Evolutionary conservation across 2,113 vertebrate species (phyloP), one percentile per base, ranked within the genome.

Genomic region (Urocitellus parryii): DNA sequence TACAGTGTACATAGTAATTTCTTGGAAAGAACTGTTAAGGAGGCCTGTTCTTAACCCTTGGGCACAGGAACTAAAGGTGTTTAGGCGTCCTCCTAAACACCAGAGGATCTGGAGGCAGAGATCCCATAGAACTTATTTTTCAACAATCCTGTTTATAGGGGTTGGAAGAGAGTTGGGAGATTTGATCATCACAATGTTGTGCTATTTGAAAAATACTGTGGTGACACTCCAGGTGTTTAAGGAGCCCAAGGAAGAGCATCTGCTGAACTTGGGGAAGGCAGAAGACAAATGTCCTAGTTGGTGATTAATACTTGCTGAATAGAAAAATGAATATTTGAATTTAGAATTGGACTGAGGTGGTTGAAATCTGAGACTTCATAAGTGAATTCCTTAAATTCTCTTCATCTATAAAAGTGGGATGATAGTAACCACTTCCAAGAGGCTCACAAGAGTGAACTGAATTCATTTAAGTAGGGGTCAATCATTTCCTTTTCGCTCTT

Each of bases 381-480:
- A 81, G 51, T 79, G 85, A 73, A 37, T 85, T 78, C 27, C 29
- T 93, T 61, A 34, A 93, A 32, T 93, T 94, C 34, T 81, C 39
- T 88, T 65, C 27, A 53, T 76, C 17, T 82, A 7, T 70, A 77
- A 61, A 68, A 48, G 22, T 74, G 39, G 39, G 61, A 29, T 76
- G 24, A 13, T 34, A 56, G 29, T 76, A 74, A n/a, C 48, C n/a
- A 83, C 20, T 22, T 56, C 5, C 11, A 16, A 74, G 45, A 67
- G 56, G 10, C 29, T 37, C 24, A 14, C 24, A 12, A 25, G n/a
- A 53, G 29, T 16, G 42, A 78, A 56, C 34, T 17, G 39, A 12
- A 42, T 4, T n/a, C 72, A 77, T 37, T 18, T 11, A 42, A 34
- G 45, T 22, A 65, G 42, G 76, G 20, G 0, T 56, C 10, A 42